A percentile compares a stretch with the other conserved stretches of the same genome.
Evolutionary conservation across 2,113 vertebrate species (phyloP).

Genomic region (Ancistrus triradiatus): DNA sequence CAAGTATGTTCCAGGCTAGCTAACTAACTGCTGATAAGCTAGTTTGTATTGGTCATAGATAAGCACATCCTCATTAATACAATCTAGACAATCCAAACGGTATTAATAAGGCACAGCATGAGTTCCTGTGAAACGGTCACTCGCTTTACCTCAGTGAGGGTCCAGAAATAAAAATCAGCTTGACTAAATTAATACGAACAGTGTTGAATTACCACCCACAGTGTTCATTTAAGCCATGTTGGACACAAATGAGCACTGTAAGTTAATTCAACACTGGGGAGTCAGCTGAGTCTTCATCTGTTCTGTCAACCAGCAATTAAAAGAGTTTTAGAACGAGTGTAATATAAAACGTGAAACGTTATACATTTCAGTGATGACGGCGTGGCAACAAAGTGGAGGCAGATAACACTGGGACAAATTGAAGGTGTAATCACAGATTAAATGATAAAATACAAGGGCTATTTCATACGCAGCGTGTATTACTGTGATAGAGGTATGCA

Average conservation of each 20-base stretch:
- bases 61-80: constrained; percentile 1
- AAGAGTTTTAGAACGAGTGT: constrained; percentile 29
- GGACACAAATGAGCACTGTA: constrained; percentile 27
- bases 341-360: constrained; percentile 22
- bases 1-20: too few relatives aligned
- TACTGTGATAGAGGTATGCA: constrained; percentile 43
- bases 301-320: constrained; percentile 41
- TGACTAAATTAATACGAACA: constrained; percentile 19
- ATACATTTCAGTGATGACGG: constrained; percentile 36
- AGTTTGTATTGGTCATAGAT: too few relatives aligned
- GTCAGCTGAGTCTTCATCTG: constrained; percentile 29
- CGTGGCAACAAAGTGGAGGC: constrained; percentile 37
- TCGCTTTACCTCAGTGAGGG: background rate
- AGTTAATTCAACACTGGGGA: constrained; percentile 16
- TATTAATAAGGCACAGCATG: background rate
- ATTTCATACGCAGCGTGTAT: constrained; percentile 44
- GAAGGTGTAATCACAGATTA: constrained; percentile 53
- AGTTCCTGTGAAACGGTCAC: constrained; percentile 1
- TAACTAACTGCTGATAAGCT: too few relatives aligned
- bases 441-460: constrained; percentile 41
- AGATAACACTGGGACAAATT: constrained; percentile 48
- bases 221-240: constrained; percentile 23
- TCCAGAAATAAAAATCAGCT: background rate
- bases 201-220: constrained; percentile 26
- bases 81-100: constrained; percentile 1